Conservation (phyloP, 2,797 vertebrate genomes). For the Paguma larvata region DNA sequence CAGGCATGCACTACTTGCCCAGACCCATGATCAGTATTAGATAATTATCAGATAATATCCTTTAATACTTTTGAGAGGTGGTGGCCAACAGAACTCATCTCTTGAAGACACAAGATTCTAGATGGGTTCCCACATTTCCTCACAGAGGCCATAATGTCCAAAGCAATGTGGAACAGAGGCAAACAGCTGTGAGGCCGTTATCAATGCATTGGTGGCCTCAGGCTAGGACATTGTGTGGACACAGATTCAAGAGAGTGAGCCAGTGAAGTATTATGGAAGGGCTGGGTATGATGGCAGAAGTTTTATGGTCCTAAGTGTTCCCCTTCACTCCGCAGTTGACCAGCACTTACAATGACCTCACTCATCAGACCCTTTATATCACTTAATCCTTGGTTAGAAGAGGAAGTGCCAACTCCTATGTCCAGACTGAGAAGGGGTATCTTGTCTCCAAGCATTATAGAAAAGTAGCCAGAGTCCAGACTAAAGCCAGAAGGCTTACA, state of each 20-base stretch:
- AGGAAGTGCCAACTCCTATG: not conserved
- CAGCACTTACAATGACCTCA: accelerated
- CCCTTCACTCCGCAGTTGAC: not conserved
- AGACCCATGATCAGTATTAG: not conserved
- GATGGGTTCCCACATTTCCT: not conserved
- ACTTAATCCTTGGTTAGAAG: not conserved
- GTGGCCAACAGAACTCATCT: not conserved
- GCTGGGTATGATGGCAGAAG: not conserved
- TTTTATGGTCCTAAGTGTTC: not conserved
- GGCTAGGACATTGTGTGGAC: not conserved
- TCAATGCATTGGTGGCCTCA: not conserved
- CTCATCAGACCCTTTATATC: not conserved
- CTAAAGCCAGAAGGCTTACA: not conserved
- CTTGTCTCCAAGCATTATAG: not conserved
- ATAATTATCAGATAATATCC: not conserved
- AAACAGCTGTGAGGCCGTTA: not conserved
- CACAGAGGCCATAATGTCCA: not conserved
- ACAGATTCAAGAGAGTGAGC: not conserved
- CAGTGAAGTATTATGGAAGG: not conserved
- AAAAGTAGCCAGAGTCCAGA: not conserved
- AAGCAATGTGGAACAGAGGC: not conserved
- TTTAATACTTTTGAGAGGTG: not conserved
- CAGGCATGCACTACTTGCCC: accelerated
- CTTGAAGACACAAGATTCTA: not conserved
- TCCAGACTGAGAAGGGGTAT: not conserved